Evolutionary conservation across 2,888 invertebrate species (phyloP), one percentile per base, ranked within the genome.

Genomic region (Meiosimyza platycephala): DNA sequence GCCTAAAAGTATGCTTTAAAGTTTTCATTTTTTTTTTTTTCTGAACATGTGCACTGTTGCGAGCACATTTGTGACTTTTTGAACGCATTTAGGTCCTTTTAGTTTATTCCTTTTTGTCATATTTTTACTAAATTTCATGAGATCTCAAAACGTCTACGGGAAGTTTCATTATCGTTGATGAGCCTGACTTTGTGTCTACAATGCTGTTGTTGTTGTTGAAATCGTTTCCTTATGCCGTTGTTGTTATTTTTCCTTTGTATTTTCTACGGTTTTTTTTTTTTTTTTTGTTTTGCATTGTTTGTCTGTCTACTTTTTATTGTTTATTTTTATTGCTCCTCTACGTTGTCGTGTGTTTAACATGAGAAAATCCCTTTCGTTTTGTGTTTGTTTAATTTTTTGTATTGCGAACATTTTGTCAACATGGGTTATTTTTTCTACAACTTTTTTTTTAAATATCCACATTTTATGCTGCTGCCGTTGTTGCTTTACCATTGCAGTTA

Each of bases 161-260:
- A 59, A 68, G 68, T 68, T 68, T 59, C 59, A 68, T 59, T 68
- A 68, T 50, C 22, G 59, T 59, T 59, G 68, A 59, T 68, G 68
- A 59, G 59, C 48, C 68, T 48, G 28, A 64, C 51, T 28, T 64
- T 40, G 55, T 16, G 28, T 57, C 57, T 57, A 28, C 57, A 57
- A 22, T 13, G 12, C 15, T 67, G n/a, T n/a, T n/a, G 40, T 40
- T 57, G 18, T 57, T 55, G 9, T 11, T 4, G 60, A 22, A 59
- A 28, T 60, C 7, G 28, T 59, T 48, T 13, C 50, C n/a, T 55
- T 54, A 59, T 33, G 4, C 28, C 28, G 28, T 33, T 51, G 33
- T 59, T 15, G 28, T 28, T 59, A 11, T 22, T 57, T 55, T 67
- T 4, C 33, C 48, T 4, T 50, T 63, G 16, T 63, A 50, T 18